Base-by-base conservation (phyloP, 2,888 invertebrate species). In the Girardia tigrina region DNA sequence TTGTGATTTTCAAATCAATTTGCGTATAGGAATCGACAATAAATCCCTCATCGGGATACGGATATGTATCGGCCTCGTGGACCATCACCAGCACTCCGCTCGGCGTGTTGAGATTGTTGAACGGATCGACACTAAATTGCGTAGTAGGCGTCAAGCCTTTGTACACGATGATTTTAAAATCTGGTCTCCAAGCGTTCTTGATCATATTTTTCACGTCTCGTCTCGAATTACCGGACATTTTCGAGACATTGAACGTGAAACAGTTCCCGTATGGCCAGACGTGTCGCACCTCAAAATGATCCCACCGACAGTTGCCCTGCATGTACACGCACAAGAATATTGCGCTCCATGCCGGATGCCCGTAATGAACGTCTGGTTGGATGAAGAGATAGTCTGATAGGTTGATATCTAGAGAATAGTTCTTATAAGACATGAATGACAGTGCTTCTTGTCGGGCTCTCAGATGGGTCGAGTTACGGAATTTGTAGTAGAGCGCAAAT, bases 21-120 rank as follows among this genome's bases (percentile, higher is more conserved):
- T 42, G 26, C 12, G 74, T 74, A 26, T 26, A 42, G 8, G 23
- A 26, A 56, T 74, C 56, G 16, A 36, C 74, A 4, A 74, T 23
- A 28, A 29, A 74, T 26, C 29, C 26, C 16, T 74, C 74, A 20
- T 28, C 26, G 14, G 42, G 27, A 56, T 29, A 26, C 6, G 74
- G 74, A 69, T 56, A 74, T 56, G 74, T 74, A 20, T 74, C 69
- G 14, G 42, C 26, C 23, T 74, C 74, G 42, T 74, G 74, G n/a
- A 74, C 42, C 74, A 74, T 74, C 8, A 74, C 74, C 6, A 74
- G 23, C 16, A 36, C 26, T 8, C 74, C 74, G 16, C 26, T 26
- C 1, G 74, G 69, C 1, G 42, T 42, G 8, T 26, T 26, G 6
- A 26, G 6, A 56, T 20, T 26, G 12, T 74, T 42, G 28, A 42